Base-by-base conservation (phyloP, 2,888 invertebrate species). In the Invenusta paracnida region DNA sequence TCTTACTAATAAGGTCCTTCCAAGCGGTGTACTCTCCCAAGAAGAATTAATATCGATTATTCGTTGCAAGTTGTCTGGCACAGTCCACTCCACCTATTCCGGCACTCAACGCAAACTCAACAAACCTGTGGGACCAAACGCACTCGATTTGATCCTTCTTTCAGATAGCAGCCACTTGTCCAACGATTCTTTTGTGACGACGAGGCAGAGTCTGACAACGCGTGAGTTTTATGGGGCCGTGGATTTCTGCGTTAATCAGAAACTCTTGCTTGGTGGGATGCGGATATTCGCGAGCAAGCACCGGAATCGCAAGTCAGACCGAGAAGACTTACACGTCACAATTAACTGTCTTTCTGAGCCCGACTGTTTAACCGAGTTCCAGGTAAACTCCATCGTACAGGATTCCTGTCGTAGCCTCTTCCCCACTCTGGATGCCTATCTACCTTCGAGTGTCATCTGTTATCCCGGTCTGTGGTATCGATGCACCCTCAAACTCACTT, bases 241-340 rank as follows among this genome's bases (percentile, higher is more conserved):
- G 1, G 82, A 82, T 30, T 82, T 82, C 30, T 30, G 82, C n/a
- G 82, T 82, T 11, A 82, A 82, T 28, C 30, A 29, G 13, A 82
- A 82, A 30, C 23, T 82, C 28, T 29, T 82, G 23, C 30, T 82
- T 1, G 30, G 82, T 5, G 82, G 82, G 23, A 5, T 82, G 17
- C 82, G 31, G 29, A 30, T 82, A 27, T 82, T 82, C 28, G 82
- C 73, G 5, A 73, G 73, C 73, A 73, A 73, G 25, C 73, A 73
- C 23, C 73, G 73, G 17, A 73, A 73, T 23, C 5, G 25, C 11
- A 73, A 73, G 27, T n/a, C 25, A 23, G 73, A 73, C 2, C 2
- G 23, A 23, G 73, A 73, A 73, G 73, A 73, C 2, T 23, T 73
- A 2, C 23, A 73, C 23, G 73, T 73, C 17, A 73, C 23, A 5